phyloP scores from a whole-genome alignment of 1,140 invertebrate genomes.

The Bombus waltoni region DNA sequence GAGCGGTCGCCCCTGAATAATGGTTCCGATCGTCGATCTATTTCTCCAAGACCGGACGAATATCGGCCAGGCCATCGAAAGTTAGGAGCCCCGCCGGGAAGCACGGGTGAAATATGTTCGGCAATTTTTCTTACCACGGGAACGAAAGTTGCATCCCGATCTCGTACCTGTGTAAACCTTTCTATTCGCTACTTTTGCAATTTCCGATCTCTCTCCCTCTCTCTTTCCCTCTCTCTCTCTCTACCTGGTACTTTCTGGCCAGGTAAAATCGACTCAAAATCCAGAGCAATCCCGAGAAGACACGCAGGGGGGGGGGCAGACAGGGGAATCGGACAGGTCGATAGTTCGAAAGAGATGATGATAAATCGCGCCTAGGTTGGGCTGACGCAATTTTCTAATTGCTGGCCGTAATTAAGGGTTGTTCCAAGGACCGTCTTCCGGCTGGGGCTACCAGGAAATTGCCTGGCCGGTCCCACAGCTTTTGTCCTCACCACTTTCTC shows the following conservation, averaged over 20 bases:
- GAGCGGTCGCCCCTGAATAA: slow-evolving; percentile 49
- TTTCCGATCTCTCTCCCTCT: slow-evolving; percentile 1
- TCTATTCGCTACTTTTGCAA: slow-evolving; percentile 37
- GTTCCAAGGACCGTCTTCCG: slow-evolving; percentile 31
- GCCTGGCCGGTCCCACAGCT: slow-evolving; percentile 43
- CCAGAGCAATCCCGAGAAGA: slow-evolving; percentile 38
- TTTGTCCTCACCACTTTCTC: slow-evolving; percentile 53
- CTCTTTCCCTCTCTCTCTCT: not conserved
- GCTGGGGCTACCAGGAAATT: slow-evolving; percentile 50
- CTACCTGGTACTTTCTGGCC: not conserved
- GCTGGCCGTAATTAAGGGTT: slow-evolving; percentile 64
- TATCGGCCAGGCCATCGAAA: slow-evolving; percentile 22
- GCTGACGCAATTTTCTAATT: slow-evolving; percentile 71
- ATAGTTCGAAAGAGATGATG: slow-evolving; percentile 42
- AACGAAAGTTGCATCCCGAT: slow-evolving; percentile 64
- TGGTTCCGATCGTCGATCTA: slow-evolving; percentile 48
- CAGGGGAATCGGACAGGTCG: slow-evolving; percentile 35
- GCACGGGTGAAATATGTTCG: slow-evolving; percentile 65
- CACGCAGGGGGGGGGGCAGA: slow-evolving; percentile 19
- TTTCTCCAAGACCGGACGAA: slow-evolving; percentile 57
- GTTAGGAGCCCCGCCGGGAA: slow-evolving; percentile 53
- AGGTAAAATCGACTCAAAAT: slow-evolving; percentile 53
- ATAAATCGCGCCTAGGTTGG: slow-evolving; percentile 46
- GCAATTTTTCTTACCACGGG: slow-evolving; percentile 69
- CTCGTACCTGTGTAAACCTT: slow-evolving; percentile 15